Evolutionary conservation across 2,888 invertebrate species (phyloP).

Genomic region (Matsumyia berberina): DNA sequence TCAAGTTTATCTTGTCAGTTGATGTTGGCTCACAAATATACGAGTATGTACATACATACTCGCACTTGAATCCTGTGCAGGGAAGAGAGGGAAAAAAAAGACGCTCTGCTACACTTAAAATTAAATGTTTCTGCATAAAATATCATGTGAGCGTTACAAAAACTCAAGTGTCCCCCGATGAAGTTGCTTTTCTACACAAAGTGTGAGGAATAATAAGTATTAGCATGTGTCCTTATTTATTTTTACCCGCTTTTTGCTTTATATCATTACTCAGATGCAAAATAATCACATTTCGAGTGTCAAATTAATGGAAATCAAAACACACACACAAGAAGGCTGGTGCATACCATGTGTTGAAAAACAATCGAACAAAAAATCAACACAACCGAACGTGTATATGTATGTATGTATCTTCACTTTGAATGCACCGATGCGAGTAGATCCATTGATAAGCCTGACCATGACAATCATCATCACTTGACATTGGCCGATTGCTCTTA

Average conservation of each 20-base stretch:
- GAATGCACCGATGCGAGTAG: no score
- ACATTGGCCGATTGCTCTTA: no score
- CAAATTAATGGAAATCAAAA: slow-evolving; percentile 31
- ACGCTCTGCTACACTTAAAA: slow-evolving; percentile 35
- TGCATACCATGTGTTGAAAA: neutral
- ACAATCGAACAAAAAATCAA: slow-evolving; percentile 8
- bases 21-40: slow-evolving; percentile 1
- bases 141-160: neutral
- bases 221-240: slow-evolving; percentile 42
- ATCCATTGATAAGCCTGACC: no score
- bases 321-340: neutral
- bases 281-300: slow-evolving; percentile 6
- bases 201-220: slow-evolving; percentile 52
- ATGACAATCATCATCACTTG: no score
- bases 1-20: slow-evolving; percentile 46
- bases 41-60: no score
- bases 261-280: slow-evolving; percentile 19
- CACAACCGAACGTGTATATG: no score
- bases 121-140: slow-evolving; percentile 57
- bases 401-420: no score
- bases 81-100: slow-evolving; percentile 1
- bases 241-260: slow-evolving; percentile 15
- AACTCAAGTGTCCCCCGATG: slow-evolving; percentile 13
- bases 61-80: slow-evolving; percentile 6
- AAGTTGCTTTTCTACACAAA: slow-evolving; percentile 13